A percentile compares a stretch with the other conserved stretches of the same genome.
Conservation (phyloP, 2,797 vertebrate species). For the Poeciliopsis paucimaculata region DNA sequence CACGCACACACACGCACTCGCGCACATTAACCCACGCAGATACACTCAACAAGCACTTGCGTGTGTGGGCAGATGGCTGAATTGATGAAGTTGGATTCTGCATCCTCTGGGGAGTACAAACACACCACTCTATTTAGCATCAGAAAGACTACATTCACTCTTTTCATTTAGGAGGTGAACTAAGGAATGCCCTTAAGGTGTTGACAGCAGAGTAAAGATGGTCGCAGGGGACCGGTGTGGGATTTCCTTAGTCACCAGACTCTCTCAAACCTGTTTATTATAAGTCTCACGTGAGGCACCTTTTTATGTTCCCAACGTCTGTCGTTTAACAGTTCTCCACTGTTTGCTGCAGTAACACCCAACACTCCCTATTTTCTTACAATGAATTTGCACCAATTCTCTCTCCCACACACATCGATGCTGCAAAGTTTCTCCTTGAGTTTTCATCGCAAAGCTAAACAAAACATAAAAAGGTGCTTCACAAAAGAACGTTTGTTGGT, state of each 20-base stretch:
- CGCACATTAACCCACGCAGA: constrained; percentile 63
- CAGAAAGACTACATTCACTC: constrained; percentile 72
- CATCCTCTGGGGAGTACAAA: constrained; percentile 71
- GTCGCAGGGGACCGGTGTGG: constrained; percentile 34
- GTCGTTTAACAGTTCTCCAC: constrained; percentile 44
- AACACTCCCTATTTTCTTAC: constrained; percentile 35
- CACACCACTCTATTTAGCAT: constrained; percentile 72
- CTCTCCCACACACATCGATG: constrained; percentile 7
- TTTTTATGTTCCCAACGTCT: constrained; percentile 45
- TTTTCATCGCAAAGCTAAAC: constrained; percentile 71
- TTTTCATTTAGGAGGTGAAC: constrained; percentile 69
- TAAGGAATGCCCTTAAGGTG: constrained; percentile 72
- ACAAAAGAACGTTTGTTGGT: constrained; percentile 50
- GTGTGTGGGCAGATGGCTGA: constrained; percentile 77
- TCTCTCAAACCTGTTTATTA: constrained; percentile 27
- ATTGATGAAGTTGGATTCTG: constrained; percentile 74
- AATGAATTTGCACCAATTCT: constrained; percentile 31
- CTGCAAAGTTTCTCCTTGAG: constrained; percentile 77
- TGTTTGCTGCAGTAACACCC: constrained; percentile 35
- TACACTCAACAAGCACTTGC: constrained; percentile 74
- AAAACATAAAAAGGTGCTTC: constrained; percentile 75
- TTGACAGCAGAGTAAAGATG: constrained; percentile 55
- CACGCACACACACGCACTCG: constrained; percentile 38
- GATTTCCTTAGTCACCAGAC: constrained; percentile 36
- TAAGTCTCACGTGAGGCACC: constrained; percentile 17